Evolutionary conservation across 2,888 invertebrate species (phyloP), one percentile per base, ranked within the genome.

Genomic region (Melanostoma mellinum): DNA sequence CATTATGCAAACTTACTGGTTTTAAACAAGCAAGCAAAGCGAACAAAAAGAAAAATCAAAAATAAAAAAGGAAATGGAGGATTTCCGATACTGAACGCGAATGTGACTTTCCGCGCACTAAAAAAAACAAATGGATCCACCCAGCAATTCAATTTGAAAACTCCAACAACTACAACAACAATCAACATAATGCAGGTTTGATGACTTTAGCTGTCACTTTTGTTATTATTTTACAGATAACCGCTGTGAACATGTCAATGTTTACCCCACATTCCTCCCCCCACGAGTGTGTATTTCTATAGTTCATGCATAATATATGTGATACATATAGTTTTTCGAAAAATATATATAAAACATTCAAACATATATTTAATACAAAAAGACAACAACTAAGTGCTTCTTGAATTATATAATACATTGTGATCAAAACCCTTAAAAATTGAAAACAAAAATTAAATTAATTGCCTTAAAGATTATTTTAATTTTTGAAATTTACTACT

Each of bases 101-200:
- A 60, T 73, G 73, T 82, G 78, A 73, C 61, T 56, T 50, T 58
- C 20, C 20, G 20, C 20, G 20, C 56, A 53, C 36, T 52, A 65
- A 79, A 58, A 61, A 58, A 68, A 73, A 69, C n/a, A 20, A 20
- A 20, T 33, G 48, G 58, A 84, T 71, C 78, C 79, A 84, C 79
- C 84, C 84, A 78, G 84, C 84, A 84, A 84, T 84, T 84, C 84
- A 84, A 79, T 84, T 79, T 71, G 46, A 75, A 36, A 30, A 20
- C 46, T 44, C n/a, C 4, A 9, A 36, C 6, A 48, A 48, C 32
- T 42, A 65, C 53, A 74, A 42, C 58, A 74, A 46, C 60, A 69
- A 71, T 53, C 42, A 48, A 63, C 42, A 20, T 40, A 58, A 84
- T 20, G 60, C 84, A 84, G 84, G 84, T 84, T 84, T 84, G 84